A percentile compares a stretch with the other conserved stretches of the same genome.
phyloP scores from a whole-genome alignment of 2,113 vertebrate species.

The Scophthalmus maximus region DNA sequence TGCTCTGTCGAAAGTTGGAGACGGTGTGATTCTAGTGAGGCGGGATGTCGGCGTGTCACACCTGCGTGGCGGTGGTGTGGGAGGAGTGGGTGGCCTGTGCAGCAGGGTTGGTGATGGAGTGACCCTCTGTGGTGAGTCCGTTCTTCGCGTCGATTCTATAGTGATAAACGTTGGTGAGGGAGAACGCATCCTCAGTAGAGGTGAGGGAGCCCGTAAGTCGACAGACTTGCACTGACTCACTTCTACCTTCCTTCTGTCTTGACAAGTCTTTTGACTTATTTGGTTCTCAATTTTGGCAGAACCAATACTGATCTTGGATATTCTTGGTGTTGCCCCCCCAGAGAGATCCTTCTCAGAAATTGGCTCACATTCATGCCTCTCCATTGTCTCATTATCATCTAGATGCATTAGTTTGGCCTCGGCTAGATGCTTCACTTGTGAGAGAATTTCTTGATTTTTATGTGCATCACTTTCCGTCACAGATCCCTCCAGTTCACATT shows the following conservation, averaged over 20 bases:
- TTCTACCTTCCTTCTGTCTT: conserved; percentile 74
- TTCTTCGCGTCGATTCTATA: conserved; percentile 86
- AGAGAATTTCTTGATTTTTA: conserved; percentile 80
- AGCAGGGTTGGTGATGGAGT: conserved; percentile 76
- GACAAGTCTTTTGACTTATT: conserved; percentile 67
- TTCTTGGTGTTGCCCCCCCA: conserved; percentile 66
- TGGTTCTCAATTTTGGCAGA: conserved; percentile 76
- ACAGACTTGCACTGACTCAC: conserved; percentile 61
- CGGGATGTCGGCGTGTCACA: conserved; percentile 78
- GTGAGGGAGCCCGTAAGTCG: conserved; percentile 77
- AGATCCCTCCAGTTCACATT: conserved; percentile 69
- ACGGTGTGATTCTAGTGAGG: conserved; percentile 79
- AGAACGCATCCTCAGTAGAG: conserved; percentile 82
- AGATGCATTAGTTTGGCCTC: conserved; percentile 75
- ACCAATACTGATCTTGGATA: conserved; percentile 78
- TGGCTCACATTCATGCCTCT: conserved; percentile 77
- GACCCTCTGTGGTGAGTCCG: conserved; percentile 81
- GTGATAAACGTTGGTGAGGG: conserved; percentile 90
- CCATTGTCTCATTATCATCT: conserved; percentile 77
- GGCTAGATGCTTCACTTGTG: conserved; percentile 74
- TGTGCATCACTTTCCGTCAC: conserved; percentile 71
- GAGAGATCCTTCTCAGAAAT: conserved; percentile 69
- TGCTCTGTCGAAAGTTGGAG: conserved; percentile 83
- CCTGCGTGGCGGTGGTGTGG: conserved; percentile 78
- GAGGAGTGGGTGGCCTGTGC: conserved; percentile 75